These are phyloP conservation scores for Xenopus laevis DNA, from an alignment of 2,113 vertebrate species.

Conservation along the genomic window DNA sequence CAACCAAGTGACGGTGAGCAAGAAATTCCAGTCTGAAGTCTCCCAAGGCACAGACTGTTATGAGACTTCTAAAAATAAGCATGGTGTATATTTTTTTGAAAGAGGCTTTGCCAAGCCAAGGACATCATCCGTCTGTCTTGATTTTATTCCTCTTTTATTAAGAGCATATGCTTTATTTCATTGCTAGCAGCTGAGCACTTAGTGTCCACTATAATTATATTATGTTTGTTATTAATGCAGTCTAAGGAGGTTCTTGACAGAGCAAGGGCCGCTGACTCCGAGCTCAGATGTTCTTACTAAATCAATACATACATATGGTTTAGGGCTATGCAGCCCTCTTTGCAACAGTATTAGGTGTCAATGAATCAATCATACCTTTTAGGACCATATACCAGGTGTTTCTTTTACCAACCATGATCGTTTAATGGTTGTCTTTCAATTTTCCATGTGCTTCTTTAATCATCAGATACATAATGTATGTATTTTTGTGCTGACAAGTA, in stretches of 20 bases:
- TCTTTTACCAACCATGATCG: no score
- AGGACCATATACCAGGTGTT: no score
- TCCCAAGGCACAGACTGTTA: background rate
- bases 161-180: constrained; percentile 22
- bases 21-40: constrained; percentile 1
- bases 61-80: constrained; percentile 16
- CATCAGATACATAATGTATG: no score
- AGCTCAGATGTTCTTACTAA: constrained; percentile 15
- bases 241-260: constrained; percentile 10
- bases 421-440: no score
- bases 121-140: constrained; percentile 27
- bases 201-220: constrained; percentile 1
- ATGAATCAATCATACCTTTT: no score
- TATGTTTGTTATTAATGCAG: constrained; percentile 1
- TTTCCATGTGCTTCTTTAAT: no score
- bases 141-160: constrained; percentile 22
- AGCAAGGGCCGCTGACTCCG: background rate
- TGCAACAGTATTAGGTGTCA: background rate
- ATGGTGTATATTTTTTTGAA: constrained; percentile 5
- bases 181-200: constrained; percentile 10
- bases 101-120: constrained; percentile 26
- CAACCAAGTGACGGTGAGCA: background rate
- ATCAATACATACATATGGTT: constrained; percentile 13
- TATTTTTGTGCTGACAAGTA: no score
- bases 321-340: background rate